Conservation (phyloP, 1,140 invertebrate genomes). For the Neodiprion pinetum region DNA sequence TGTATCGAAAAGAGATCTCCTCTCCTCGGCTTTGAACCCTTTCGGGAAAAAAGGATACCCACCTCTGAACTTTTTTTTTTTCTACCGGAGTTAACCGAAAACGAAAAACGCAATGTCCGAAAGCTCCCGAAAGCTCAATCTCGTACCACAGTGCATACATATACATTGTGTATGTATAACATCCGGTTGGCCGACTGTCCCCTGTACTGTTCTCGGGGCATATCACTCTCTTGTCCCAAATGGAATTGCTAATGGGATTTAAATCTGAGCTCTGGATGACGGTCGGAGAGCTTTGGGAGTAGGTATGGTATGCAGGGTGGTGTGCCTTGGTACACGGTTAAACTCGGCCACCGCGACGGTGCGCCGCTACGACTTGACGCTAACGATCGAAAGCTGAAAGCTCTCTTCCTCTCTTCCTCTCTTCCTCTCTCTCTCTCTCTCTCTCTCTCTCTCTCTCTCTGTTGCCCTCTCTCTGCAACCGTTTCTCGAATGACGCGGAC, state of each 20-base stretch:
- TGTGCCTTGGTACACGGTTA: not conserved
- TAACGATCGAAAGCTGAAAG: not conserved
- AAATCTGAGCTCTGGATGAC: slow-evolving; percentile 4
- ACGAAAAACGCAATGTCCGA: too few species aligned
- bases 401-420: not conserved
- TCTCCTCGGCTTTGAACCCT: too few species aligned
- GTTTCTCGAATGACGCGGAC: not conserved
- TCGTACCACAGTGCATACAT: too few species aligned
- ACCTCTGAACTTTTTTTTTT: too few species aligned
- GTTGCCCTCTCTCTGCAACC: not conserved
- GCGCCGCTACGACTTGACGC: not conserved
- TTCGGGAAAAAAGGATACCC: too few species aligned
- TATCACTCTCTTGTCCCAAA: not conserved
- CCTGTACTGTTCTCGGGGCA: not conserved
- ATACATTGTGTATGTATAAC: not conserved
- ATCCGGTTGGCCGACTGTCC: not conserved
- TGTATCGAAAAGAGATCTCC: too few species aligned
- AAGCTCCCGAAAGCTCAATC: too few species aligned
- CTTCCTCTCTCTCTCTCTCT: too few species aligned
- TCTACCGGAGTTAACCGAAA: too few species aligned
- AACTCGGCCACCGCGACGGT: too few species aligned
- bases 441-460: too few species aligned
- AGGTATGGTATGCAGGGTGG: not conserved
- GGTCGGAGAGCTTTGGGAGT: not conserved
- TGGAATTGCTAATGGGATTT: slow-evolving; percentile 7